These are phyloP conservation scores for Centropus unirufus DNA, from an alignment of 2,113 vertebrate species.

Conservation along the genomic window DNA sequence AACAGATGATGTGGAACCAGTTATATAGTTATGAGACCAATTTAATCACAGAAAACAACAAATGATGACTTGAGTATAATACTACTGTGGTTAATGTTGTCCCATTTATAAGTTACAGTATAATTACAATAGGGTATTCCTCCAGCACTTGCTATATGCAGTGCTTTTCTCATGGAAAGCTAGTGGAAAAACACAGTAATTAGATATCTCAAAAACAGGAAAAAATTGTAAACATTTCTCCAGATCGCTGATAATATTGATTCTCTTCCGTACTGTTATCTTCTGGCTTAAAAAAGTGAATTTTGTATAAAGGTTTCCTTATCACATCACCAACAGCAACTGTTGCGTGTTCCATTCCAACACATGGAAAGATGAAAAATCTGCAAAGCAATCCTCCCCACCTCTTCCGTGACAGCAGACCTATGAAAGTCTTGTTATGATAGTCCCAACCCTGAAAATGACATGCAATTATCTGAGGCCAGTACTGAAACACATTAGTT, in stretches of 20 bases:
- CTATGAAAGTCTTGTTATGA: neutral
- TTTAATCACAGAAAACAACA: conserved; percentile 68
- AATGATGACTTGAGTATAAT: conserved; percentile 24
- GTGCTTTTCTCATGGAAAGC: neutral
- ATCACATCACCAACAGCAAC: neutral
- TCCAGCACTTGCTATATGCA: neutral
- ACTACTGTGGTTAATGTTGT: neutral
- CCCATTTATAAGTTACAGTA: neutral
- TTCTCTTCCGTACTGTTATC: neutral
- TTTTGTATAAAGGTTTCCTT: neutral
- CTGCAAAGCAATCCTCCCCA: neutral
- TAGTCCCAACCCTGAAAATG: neutral
- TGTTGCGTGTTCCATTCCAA: neutral
- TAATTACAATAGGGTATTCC: neutral
- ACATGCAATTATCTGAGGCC: neutral
- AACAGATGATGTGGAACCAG: conserved; percentile 59
- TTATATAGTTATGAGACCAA: conserved; percentile 48
- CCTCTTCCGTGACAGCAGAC: neutral
- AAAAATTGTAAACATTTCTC: neutral
- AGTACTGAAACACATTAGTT: neutral
- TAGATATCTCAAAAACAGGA: neutral
- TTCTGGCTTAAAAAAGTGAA: neutral
- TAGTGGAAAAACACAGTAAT: fast-evolving
- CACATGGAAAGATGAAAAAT: neutral
- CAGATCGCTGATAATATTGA: neutral